phyloP scores from a whole-genome alignment of 2,113 vertebrate genomes.

The Glareola pratincola region DNA sequence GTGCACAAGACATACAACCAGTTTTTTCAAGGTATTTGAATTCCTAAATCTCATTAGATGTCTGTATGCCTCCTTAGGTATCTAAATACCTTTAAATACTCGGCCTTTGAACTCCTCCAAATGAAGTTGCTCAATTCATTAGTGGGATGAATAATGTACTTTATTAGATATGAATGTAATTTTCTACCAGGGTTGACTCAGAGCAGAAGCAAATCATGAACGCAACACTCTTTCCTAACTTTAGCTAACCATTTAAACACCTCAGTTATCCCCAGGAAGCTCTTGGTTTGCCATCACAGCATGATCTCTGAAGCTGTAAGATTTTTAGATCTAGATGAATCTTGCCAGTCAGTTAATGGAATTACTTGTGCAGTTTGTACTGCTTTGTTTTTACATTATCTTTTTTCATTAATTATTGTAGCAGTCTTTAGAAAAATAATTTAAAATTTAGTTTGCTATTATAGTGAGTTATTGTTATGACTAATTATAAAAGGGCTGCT shows the following conservation, averaged over 20 bases:
- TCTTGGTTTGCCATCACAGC: neutral
- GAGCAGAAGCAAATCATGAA: neutral
- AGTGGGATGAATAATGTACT: neutral
- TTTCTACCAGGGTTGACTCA: neutral
- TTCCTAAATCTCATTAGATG: neutral
- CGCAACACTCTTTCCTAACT: neutral
- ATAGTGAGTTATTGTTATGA: neutral
- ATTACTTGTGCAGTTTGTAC: neutral
- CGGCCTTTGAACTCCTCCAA: neutral
- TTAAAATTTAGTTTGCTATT: neutral
- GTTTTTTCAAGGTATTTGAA: neutral
- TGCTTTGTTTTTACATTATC: constrained; percentile 12
- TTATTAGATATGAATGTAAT: neutral
- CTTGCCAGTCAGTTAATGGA: neutral
- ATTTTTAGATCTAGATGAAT: neutral
- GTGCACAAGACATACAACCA: neutral
- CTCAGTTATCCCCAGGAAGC: neutral
- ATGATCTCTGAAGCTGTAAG: neutral
- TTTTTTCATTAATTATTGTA: neutral
- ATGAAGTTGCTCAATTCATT: constrained; percentile 19
- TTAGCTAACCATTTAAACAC: neutral
- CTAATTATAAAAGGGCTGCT: neutral
- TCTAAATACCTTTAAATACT: constrained; percentile 5
- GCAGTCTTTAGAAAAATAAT: neutral
- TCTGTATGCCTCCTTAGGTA: neutral